Evolutionary conservation across 2,113 vertebrate species (phyloP).

Genomic region (Microtus ochrogaster): DNA sequence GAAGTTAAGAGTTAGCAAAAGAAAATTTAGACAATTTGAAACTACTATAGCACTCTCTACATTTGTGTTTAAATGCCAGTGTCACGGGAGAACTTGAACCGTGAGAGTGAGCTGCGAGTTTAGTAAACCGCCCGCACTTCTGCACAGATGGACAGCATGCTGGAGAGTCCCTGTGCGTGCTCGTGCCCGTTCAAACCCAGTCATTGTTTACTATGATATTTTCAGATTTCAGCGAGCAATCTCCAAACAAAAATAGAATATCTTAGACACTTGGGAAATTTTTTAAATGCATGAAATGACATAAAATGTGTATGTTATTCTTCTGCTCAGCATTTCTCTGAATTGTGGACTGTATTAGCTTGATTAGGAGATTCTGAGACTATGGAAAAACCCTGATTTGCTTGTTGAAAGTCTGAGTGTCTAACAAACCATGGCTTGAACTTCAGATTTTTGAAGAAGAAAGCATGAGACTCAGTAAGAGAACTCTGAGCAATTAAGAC

Average conservation of each 20-base stretch:
- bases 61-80: slow-evolving; percentile 59
- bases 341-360: slow-evolving; percentile 9
- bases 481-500: slow-evolving; percentile 44
- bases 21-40: slow-evolving; percentile 61
- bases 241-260: slow-evolving; percentile 34
- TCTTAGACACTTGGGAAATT: not conserved
- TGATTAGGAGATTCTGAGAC: not conserved
- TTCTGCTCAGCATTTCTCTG: slow-evolving; percentile 35
- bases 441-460: slow-evolving; percentile 26
- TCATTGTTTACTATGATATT: not conserved
- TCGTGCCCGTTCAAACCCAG: not conserved
- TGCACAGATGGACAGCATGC: not conserved
- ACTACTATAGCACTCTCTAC: not conserved
- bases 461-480: not conserved
- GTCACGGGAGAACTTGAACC: slow-evolving; percentile 28
- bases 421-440: slow-evolving; percentile 41
- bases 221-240: slow-evolving; percentile 29
- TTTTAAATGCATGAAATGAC: not conserved
- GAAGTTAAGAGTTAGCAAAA: slow-evolving; percentile 51
- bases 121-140: not conserved
- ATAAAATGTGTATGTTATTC: slow-evolving; percentile 23
- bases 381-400: slow-evolving; percentile 27
- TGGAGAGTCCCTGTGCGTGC: not conserved
- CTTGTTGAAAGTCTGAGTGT: slow-evolving; percentile 56
- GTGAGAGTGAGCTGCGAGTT: not conserved